Base-by-base conservation (phyloP, 2,797 vertebrate species). In the Anniella stebbinsi region DNA sequence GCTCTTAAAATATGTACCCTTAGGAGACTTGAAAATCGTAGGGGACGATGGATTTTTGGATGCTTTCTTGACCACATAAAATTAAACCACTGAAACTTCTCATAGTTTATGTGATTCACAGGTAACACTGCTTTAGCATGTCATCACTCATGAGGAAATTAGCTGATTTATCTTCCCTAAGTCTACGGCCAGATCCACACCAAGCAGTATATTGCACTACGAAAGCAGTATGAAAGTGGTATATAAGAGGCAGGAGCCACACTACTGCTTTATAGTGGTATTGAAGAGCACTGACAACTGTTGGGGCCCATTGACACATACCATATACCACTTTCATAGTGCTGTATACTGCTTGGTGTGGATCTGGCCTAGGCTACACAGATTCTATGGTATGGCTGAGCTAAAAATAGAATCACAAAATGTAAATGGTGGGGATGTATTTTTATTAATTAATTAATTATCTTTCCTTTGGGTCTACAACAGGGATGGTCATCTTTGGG, bases 31-130 rank as follows among this genome's bases (percentile, higher is more conserved):
- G 63, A 81, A 54, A 80, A 81, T 88, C 66, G n/a, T 76, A 70
- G 15, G 51, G 66, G 9, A 41, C 8, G 85, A 93, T 92, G 75
- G 93, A 90, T 88, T 90, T 91, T 66, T 57, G 54, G 57, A 87
- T 90, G 70, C 18, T 72, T 86, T 48, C 82, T 90, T 89, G 33
- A 93, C 94, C 78, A 93, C 88, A 93, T 90, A 87, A 92, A 95
- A 92, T 89, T 6, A 45, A 88, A 63, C 38, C 91, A 91, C 73
- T 85, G 80, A 15, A 92, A 92, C 86, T 69, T 1, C 45, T 85
- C 87, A 88, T 1, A 0, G 86, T 80, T 83, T 90, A 89, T 92
- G 81, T 87, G 92, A 90, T 72, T 91, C 72, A 94, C 91, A 93
- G 88, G 89, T 93, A 93, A 93, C 21, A 87, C 0, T 84, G 30